Evolutionary conservation across 2,797 vertebrate genomes (phyloP).

Genomic region (Sebastes elongatus): DNA sequence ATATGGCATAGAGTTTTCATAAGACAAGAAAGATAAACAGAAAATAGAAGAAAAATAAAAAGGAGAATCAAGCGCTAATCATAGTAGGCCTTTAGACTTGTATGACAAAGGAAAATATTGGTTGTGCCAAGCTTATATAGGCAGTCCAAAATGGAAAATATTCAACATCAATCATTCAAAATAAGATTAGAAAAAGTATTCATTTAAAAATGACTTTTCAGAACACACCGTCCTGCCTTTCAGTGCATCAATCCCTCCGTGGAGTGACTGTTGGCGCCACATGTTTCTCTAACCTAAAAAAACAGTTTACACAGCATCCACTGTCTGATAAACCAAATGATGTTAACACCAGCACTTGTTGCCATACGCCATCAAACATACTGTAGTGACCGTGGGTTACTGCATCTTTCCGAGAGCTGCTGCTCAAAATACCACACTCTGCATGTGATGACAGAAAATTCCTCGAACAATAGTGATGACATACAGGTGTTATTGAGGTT

Average conservation of each 20-base stretch:
- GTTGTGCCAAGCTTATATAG: no score
- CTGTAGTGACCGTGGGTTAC: conserved; percentile 23
- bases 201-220: background rate
- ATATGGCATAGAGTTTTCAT: no score
- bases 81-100: no score
- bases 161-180: no score
- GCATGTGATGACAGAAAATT: conserved; percentile 52
- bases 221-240: background rate
- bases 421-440: conserved; percentile 25
- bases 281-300: conserved; percentile 17
- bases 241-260: background rate
- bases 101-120: no score
- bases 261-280: conserved; percentile 4
- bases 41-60: no score
- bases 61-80: no score
- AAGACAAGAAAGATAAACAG: no score
- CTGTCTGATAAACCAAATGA: conserved; percentile 28
- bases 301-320: conserved; percentile 34
- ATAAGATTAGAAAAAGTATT: background rate
- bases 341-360: conserved; percentile 30
- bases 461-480: conserved; percentile 59
- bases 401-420: conserved; percentile 16
- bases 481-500: conserved; percentile 49
- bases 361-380: conserved; percentile 9
- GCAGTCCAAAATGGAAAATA: no score